Conservation (phyloP, 2,888 invertebrate genomes). For the Acronicta leporina region DNA sequence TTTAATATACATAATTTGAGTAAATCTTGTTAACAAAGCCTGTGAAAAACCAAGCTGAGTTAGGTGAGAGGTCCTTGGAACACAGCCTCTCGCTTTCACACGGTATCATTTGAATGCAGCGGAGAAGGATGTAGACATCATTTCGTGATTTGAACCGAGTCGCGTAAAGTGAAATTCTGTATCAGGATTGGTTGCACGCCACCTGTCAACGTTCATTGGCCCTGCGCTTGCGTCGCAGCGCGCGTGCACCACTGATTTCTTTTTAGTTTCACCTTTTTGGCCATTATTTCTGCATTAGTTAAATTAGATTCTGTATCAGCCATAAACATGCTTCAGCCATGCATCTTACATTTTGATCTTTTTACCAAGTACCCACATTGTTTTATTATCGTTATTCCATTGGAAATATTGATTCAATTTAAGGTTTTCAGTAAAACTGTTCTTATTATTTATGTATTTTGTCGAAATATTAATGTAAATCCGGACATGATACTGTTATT, state of each 20-base stretch:
- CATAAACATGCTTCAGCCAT: background rate
- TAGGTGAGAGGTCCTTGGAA: constrained; percentile 52
- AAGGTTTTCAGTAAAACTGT: constrained; percentile 25
- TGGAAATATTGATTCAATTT: constrained; percentile 19
- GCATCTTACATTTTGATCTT: too few species aligned
- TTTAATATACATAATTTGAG: constrained; percentile 36
- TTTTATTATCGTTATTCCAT: too few species aligned
- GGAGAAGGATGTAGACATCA: constrained; percentile 72
- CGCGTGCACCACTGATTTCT: constrained; percentile 76
- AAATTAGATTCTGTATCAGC: constrained; percentile 12
- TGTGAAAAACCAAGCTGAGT: constrained; percentile 44
- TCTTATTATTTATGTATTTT: constrained; percentile 32
- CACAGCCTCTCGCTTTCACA: constrained; percentile 50
- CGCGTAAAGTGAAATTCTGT: constrained; percentile 70
- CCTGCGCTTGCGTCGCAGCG: constrained; percentile 71
- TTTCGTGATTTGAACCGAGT: constrained; percentile 71
- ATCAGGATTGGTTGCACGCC: constrained; percentile 75
- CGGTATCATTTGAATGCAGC: constrained; percentile 41
- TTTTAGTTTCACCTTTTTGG: constrained; percentile 63
- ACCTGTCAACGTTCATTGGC: constrained; percentile 86
- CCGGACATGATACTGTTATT: constrained; percentile 22
- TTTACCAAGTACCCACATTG: too few species aligned
- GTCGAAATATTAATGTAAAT: constrained; percentile 21
- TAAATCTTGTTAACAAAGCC: constrained; percentile 70
- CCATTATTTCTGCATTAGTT: constrained; percentile 58